phyloP scores from a whole-genome alignment of 1,140 invertebrate genomes.

The Lepidurus couesii region DNA sequence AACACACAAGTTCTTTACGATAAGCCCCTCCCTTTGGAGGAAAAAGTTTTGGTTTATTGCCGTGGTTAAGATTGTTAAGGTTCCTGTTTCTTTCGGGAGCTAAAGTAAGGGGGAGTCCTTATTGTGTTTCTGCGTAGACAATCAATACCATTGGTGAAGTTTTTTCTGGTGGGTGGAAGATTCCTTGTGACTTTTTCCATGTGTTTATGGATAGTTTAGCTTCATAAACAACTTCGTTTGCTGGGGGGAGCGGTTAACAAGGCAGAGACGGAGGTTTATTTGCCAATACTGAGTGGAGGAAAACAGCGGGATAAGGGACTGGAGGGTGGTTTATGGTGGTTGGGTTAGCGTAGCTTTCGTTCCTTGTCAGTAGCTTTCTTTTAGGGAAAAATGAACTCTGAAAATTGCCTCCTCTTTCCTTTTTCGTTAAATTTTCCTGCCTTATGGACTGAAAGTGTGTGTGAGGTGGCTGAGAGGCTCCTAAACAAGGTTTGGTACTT shows the following conservation, averaged over 20 bases:
- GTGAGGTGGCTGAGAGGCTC: not conserved
- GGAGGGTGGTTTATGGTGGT: not conserved
- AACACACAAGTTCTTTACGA: not conserved
- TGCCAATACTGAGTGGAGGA: not conserved
- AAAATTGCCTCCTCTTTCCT: not conserved
- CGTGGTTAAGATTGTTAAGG: not conserved
- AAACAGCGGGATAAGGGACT: not conserved
- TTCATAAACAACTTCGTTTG: not conserved
- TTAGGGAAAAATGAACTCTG: not conserved
- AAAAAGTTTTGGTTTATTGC: not conserved
- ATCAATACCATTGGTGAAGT: not conserved
- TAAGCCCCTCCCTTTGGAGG: not conserved
- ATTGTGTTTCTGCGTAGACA: not conserved
- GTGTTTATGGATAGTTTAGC: not conserved
- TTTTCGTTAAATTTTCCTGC: not conserved
- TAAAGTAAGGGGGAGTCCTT: no score
- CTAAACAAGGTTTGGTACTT: constrained; percentile 11
- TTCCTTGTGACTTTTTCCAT: not conserved
- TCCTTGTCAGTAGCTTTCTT: constrained; percentile 1
- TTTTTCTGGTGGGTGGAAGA: not conserved
- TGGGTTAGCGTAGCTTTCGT: not conserved
- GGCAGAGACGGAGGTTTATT: not conserved
- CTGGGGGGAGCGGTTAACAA: not conserved
- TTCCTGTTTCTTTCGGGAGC: not conserved
- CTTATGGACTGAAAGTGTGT: not conserved